These are phyloP conservation scores for Stegastes partitus DNA, from an alignment of 2,113 vertebrate species.

Conservation along the genomic window DNA sequence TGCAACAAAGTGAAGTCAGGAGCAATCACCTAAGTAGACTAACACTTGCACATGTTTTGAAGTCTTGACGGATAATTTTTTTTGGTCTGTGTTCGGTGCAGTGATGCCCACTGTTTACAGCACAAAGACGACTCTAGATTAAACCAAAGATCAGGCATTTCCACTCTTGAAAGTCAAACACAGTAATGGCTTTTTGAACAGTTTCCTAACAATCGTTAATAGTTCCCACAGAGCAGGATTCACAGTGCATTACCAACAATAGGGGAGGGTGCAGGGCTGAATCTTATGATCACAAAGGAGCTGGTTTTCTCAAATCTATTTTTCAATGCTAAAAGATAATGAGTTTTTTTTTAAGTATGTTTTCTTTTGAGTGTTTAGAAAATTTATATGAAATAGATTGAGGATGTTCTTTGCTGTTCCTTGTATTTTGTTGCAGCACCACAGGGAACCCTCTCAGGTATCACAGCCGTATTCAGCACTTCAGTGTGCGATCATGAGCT, in stretches of 20 bases:
- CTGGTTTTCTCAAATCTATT: background rate
- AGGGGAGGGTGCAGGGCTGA: slow-evolving; percentile 3
- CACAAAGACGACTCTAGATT: slow-evolving; percentile 18
- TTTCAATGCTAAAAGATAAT: too few relatives aligned
- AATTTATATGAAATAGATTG: slow-evolving; percentile 21
- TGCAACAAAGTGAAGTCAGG: background rate
- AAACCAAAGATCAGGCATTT: slow-evolving; percentile 34
- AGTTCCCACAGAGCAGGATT: slow-evolving; percentile 37
- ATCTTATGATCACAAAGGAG: background rate
- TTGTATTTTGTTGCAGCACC: background rate
- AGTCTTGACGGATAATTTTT: slow-evolving; percentile 15
- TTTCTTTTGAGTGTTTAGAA: slow-evolving; percentile 23
- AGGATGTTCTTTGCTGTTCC: slow-evolving; percentile 15
- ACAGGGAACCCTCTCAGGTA: slow-evolving; percentile 5
- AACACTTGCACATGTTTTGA: slow-evolving; percentile 1
- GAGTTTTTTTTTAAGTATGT: background rate
- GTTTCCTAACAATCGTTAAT: slow-evolving; percentile 30
- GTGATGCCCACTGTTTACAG: slow-evolving; percentile 23
- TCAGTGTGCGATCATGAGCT: background rate
- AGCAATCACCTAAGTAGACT: background rate
- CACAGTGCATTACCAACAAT: slow-evolving; percentile 12
- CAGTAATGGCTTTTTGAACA: slow-evolving; percentile 13
- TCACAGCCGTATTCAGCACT: slow-evolving; percentile 1
- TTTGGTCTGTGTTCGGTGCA: slow-evolving; percentile 11
- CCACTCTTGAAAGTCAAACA: slow-evolving; percentile 20